Conservation (phyloP, 2,888 invertebrate genomes). For the Ophion ellenae region DNA sequence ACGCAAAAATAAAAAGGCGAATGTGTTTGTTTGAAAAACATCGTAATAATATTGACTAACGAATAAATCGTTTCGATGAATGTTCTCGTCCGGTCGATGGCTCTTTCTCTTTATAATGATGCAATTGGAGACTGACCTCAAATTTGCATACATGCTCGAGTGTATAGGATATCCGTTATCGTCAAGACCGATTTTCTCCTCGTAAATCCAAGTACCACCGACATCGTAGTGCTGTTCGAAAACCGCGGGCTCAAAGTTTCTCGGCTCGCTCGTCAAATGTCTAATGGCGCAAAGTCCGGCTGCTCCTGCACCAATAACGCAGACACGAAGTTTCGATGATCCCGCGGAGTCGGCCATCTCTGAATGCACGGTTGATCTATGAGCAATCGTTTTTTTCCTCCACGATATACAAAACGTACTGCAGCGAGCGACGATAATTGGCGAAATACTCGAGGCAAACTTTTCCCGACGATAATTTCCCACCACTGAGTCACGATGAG, state of each 20-base stretch:
- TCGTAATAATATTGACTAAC: no score
- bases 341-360: slow-evolving; percentile 47
- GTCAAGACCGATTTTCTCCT: slow-evolving; percentile 87
- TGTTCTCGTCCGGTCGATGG: no score
- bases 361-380: slow-evolving; percentile 13
- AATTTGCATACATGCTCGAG: slow-evolving; percentile 92
- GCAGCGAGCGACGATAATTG: background rate
- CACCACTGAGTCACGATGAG: background rate
- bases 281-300: slow-evolving; percentile 89
- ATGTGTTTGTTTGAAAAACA: background rate
- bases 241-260: slow-evolving; percentile 85
- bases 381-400: slow-evolving; percentile 17
- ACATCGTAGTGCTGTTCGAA: slow-evolving; percentile 89
- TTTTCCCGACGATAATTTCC: background rate
- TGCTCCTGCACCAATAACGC: slow-evolving; percentile 91
- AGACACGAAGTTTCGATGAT: slow-evolving; percentile 82
- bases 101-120: background rate
- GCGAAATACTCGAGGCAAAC: background rate
- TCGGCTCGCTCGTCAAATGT: slow-evolving; percentile 85
- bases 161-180: slow-evolving; percentile 89
- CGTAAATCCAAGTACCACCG: slow-evolving; percentile 94
- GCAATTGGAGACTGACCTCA: slow-evolving; percentile 85
- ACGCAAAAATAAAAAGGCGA: background rate
- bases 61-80: no score
- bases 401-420: background rate